These are phyloP conservation scores for Rhinopithecus roxellana DNA, from an alignment of 2,113 vertebrate genomes.

Conservation along the genomic window DNA sequence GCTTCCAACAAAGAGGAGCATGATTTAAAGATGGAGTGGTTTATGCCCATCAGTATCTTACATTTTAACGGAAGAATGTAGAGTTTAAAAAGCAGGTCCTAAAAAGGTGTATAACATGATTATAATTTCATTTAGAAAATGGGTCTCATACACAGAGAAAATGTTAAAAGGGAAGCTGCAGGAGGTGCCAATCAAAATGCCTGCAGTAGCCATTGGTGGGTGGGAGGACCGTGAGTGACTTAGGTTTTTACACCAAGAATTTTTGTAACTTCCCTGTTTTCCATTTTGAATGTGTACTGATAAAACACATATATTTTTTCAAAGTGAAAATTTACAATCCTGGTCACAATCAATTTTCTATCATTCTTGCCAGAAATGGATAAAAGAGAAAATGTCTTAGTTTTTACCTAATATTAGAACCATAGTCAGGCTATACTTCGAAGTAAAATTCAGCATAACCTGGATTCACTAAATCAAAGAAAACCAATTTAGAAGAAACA, in stretches of 20 bases:
- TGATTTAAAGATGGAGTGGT: not conserved
- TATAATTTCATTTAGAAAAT: not conserved
- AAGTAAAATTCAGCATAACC: not conserved
- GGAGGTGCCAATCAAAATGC: not conserved
- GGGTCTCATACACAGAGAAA: not conserved
- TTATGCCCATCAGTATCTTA: not conserved
- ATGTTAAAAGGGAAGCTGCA: not conserved
- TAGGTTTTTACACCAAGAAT: not conserved
- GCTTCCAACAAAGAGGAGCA: not conserved
- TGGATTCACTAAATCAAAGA: not conserved
- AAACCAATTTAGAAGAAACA: not conserved
- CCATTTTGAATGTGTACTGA: not conserved
- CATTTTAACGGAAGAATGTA: not conserved
- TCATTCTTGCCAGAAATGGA: not conserved
- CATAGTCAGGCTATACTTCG: not conserved
- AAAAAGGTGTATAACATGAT: no score
- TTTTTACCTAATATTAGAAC: not conserved
- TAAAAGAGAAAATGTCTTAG: not conserved
- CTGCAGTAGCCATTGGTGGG: no score
- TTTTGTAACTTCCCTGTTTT: not conserved
- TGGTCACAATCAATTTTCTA: not conserved
- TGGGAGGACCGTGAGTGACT: rapidly evolving
- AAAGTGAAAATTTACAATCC: not conserved
- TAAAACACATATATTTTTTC: not conserved
- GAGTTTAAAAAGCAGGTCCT: not conserved